A percentile compares a stretch with the other conserved stretches of the same genome.
Evolutionary conservation across 2,888 invertebrate genomes (phyloP).

Genomic region (Brachypalpus laphriformis): DNA sequence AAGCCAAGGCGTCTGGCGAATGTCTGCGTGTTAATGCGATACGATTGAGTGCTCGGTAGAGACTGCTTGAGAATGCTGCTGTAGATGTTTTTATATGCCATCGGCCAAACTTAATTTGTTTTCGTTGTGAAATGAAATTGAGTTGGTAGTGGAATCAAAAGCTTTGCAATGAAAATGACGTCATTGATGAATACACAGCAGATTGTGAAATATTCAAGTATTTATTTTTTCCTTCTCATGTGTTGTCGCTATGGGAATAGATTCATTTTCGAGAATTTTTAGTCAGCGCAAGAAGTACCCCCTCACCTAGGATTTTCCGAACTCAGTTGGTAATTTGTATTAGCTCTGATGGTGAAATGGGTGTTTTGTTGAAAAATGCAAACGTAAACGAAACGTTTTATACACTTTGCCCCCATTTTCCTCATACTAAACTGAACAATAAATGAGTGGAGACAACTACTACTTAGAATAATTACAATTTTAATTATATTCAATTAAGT

Average conservation of each 20-base stretch:
- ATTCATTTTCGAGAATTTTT: not conserved
- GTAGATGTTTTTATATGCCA: constrained; percentile 37
- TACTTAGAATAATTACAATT: too few relatives aligned
- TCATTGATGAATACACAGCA: not conserved
- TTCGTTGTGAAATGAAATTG: constrained; percentile 23
- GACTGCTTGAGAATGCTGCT: constrained; percentile 21
- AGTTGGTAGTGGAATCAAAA: not conserved
- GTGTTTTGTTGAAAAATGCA: too few relatives aligned
- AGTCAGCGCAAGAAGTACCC: not conserved
- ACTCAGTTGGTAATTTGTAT: too few relatives aligned
- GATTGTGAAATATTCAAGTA: not conserved
- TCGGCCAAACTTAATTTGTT: not conserved
- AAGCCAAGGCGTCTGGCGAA: constrained; percentile 64
- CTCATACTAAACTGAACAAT: too few relatives aligned
- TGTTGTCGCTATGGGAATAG: not conserved
- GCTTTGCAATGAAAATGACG: constrained; percentile 6
- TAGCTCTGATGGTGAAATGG: too few relatives aligned
- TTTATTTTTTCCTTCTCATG: too few relatives aligned
- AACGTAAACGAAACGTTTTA: too few relatives aligned
- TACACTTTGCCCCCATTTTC: too few relatives aligned
- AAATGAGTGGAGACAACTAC: too few relatives aligned
- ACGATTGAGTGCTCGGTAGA: constrained; percentile 51
- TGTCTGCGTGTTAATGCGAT: constrained; percentile 51
- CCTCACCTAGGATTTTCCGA: not conserved
- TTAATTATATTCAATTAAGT: too few relatives aligned